A percentile compares a stretch with the other conserved stretches of the same genome.
These are phyloP conservation scores for Nyctibius bracteatus DNA, from an alignment of 2,113 vertebrate genomes.

Conservation along the genomic window DNA sequence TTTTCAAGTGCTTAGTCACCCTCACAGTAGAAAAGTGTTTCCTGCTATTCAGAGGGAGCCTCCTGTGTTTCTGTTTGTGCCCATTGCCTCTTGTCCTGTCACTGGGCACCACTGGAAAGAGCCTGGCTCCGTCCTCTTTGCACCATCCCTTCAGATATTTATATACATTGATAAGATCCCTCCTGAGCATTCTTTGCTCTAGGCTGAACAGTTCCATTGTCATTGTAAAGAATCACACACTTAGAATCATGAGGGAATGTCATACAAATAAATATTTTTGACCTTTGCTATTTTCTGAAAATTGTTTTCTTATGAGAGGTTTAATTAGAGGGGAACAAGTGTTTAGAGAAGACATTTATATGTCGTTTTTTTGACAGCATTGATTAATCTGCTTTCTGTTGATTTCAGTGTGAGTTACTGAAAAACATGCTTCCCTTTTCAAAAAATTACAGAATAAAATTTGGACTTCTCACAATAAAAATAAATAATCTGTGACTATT, in stretches of 20 bases:
- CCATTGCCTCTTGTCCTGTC: not conserved
- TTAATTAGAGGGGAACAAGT: not conserved
- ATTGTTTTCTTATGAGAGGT: not conserved
- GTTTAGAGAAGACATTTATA: not conserved
- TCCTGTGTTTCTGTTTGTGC: no score
- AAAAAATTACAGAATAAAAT: not conserved
- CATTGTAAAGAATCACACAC: not conserved
- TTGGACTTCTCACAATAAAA: not conserved
- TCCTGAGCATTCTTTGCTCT: not conserved
- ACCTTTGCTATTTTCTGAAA: not conserved
- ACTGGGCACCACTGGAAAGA: not conserved
- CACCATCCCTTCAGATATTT: not conserved
- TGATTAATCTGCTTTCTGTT: not conserved
- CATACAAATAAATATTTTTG: not conserved
- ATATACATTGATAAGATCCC: not conserved
- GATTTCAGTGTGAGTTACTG: not conserved
- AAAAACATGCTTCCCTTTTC: not conserved
- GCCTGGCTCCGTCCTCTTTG: not conserved
- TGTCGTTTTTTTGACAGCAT: not conserved
- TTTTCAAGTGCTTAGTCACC: no score
- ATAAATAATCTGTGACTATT: not conserved
- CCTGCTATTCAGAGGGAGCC: not conserved
- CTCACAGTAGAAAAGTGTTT: not conserved
- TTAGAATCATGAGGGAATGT: not conserved
- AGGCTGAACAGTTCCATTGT: not conserved